These are phyloP conservation scores for Troides helena DNA, from an alignment of 2,888 invertebrate genomes.

Conservation along the genomic window DNA sequence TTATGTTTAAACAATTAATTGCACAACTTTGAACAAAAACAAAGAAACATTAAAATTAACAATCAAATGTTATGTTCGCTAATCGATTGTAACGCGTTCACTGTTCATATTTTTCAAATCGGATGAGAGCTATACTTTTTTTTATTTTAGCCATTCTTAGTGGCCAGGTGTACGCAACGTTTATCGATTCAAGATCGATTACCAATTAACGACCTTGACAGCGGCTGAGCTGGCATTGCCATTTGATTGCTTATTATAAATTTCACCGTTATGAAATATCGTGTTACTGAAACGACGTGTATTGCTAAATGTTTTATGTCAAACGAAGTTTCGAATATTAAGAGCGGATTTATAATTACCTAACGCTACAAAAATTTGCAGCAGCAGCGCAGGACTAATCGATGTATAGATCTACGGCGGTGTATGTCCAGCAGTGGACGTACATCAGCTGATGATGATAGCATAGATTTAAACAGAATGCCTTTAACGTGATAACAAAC, in stretches of 20 bases:
- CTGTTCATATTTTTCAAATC: constrained; percentile 7
- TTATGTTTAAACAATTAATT: neutral
- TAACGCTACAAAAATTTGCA: neutral
- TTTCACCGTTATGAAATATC: constrained; percentile 44
- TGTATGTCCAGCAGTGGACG: no score
- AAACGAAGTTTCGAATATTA: constrained; percentile 33
- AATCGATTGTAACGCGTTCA: constrained; percentile 9
- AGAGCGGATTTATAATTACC: constrained; percentile 24
- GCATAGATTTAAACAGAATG: neutral
- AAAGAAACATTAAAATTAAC: constrained; percentile 21
- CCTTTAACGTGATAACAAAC: no score
- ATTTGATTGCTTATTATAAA: constrained; percentile 35
- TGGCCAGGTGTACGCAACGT: constrained; percentile 22
- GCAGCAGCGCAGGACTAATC: no score
- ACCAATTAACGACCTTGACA: constrained; percentile 34
- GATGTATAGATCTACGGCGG: no score
- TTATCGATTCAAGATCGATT: constrained; percentile 25
- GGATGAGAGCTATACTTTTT: constrained; percentile 8
- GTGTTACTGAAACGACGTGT: constrained; percentile 40
- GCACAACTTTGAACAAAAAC: constrained; percentile 14
- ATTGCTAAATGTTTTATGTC: constrained; percentile 38
- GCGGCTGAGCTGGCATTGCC: constrained; percentile 32
- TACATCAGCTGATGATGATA: no score
- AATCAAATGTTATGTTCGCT: neutral
- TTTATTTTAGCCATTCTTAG: constrained; percentile 8